These are phyloP conservation scores for Lepidotrigona ventralis DNA, from an alignment of 1,140 invertebrate genomes.

Conservation along the genomic window DNA sequence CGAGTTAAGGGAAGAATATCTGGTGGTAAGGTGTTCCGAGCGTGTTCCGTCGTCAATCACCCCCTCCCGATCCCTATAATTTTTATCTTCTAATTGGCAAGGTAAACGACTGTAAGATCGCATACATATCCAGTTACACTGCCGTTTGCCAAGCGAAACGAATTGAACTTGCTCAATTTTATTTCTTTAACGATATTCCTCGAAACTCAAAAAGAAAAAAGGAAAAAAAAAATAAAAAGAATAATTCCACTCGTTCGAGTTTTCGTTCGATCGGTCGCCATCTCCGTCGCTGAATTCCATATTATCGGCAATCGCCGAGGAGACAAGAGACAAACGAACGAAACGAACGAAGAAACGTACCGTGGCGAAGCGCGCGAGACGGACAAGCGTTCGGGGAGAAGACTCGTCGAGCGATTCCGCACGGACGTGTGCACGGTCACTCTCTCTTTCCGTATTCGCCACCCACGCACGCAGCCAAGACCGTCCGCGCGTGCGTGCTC, in stretches of 20 bases:
- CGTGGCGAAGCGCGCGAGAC: not conserved
- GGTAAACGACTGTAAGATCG: not conserved
- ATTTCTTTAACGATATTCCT: not conserved
- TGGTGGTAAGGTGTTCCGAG: conserved; percentile 1
- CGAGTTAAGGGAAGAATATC: conserved; percentile 3
- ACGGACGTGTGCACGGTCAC: conserved; percentile 26
- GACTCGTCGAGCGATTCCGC: not conserved
- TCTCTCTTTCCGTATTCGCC: conserved; percentile 43
- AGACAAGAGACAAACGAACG: not conserved
- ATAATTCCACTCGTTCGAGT: not conserved
- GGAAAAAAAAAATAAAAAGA: no score
- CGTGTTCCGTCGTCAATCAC: not conserved
- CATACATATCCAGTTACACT: not conserved
- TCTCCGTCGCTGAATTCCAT: no score
- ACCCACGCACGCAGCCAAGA: conserved; percentile 39
- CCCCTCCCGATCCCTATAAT: not conserved
- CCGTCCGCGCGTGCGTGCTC: conserved; percentile 58
- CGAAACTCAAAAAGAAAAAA: no score
- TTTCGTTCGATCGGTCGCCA: not conserved
- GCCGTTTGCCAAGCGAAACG: not conserved
- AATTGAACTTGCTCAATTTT: not conserved
- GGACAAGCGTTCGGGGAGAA: not conserved
- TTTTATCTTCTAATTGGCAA: not conserved
- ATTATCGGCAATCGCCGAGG: no score
- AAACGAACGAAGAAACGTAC: no score